Evolutionary conservation across 2,888 invertebrate genomes (phyloP).

Genomic region (Minunthozetes semirufus): DNA sequence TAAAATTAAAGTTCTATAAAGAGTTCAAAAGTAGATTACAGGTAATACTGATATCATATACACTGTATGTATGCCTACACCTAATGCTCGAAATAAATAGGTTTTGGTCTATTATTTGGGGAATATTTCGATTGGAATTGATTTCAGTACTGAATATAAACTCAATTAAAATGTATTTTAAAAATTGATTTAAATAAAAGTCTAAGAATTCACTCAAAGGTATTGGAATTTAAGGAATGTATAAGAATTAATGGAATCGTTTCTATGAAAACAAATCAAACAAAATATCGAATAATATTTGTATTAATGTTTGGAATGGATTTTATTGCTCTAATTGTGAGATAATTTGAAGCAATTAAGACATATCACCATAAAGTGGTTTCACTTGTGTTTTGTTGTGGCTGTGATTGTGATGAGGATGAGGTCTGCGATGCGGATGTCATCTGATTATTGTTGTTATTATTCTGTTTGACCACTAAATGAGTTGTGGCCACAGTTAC

Average conservation of each 20-base stretch:
- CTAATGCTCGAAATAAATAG: too few relatives aligned
- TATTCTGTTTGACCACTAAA: neutral
- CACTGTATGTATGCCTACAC: too few relatives aligned
- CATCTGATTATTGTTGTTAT: slow-evolving; percentile 1
- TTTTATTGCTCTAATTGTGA: slow-evolving; percentile 11
- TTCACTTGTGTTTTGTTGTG: slow-evolving; percentile 5
- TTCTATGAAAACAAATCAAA: neutral
- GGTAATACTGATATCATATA: neutral
- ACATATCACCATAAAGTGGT: slow-evolving; percentile 13
- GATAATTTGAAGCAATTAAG: slow-evolving; percentile 2
- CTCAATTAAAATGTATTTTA: too few relatives aligned
- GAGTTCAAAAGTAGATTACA: neutral
- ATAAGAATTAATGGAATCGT: neutral
- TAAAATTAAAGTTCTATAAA: slow-evolving; percentile 11
- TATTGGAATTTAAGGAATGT: neutral
- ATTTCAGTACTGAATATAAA: too few relatives aligned
- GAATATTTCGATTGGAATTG: too few relatives aligned
- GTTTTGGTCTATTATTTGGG: too few relatives aligned
- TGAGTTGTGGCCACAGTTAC: slow-evolving; percentile 11
- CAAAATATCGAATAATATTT: neutral
- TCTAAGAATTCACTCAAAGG: too few relatives aligned
- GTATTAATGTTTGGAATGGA: neutral
- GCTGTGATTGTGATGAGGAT: slow-evolving; percentile 10
- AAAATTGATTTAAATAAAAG: too few relatives aligned
- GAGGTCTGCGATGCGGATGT: neutral